Base-by-base conservation (phyloP, 2,797 vertebrate genomes). In the Sciurus vulgaris region DNA sequence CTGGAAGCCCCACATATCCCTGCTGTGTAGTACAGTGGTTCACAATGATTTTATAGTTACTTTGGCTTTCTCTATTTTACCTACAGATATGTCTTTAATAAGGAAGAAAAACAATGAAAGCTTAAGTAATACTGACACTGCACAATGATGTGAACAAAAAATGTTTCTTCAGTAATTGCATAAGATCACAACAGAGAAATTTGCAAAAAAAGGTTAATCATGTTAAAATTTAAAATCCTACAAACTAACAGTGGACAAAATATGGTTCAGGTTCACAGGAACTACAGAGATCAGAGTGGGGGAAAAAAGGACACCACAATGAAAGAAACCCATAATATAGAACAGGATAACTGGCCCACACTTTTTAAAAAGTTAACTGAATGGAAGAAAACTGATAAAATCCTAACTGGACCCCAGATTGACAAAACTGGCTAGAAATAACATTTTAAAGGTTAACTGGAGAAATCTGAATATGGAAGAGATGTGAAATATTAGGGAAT, bases 201-300 rank as follows among this genome's bases (percentile, higher is more conserved):
- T 15, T 85, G 47, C 28, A 89, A 44, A 1, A 51, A 9, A 56
- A 82, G 13, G 70, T 28, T 81, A 91, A 77, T 26, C 38, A 47
- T 35, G 41, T 72, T 79, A 81, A 63, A 88, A 51, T 72, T 54
- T 49, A 49, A 33, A 83, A 79, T 56, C 87, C 63, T 87, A 73
- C 26, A 33, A 94, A 93, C 84, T 77, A 2, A 70, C 47, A 94
- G 26, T 59, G 81, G 35, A 91, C 35, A 93, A 91, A 83, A 51
- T 63, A 95, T 51, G 24, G n/a, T 54, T 79, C 90, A 91, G 30
- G 26, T 69, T 90, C 86, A 86, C 33, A 86, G 26, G 6, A 82
- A 65, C n/a, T 51, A 72, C 2, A 85, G 13, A 90, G 10, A 87
- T n/a, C 24, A 81, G 26, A 61, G 8, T 20, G 24, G 13, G 22